Conservation (phyloP, 2,797 vertebrate species). For the Gymnoscopelus microlampas region DNA sequence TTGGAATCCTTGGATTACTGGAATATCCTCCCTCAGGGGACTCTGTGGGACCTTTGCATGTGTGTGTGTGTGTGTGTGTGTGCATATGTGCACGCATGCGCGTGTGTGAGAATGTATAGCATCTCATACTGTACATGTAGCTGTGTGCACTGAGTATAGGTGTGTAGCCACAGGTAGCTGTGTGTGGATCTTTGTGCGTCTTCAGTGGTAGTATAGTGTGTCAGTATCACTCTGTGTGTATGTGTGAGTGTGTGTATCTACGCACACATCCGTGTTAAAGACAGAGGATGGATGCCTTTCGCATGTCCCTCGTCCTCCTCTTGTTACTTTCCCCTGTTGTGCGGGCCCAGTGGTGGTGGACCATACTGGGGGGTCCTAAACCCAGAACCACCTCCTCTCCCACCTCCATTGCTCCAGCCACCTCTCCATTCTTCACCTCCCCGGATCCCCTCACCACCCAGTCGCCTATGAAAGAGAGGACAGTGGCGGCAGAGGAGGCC, state of each 20-base stretch:
- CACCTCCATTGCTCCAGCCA: conserved; percentile 7
- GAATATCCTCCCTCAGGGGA: conserved; percentile 1
- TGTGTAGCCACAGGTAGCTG: neutral
- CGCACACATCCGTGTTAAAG: neutral
- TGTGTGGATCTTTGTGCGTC: neutral
- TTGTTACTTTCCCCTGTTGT: conserved; percentile 25
- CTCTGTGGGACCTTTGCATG: conserved; percentile 14
- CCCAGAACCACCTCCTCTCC: neutral
- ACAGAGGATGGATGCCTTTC: conserved; percentile 53
- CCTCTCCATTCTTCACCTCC: conserved; percentile 32
- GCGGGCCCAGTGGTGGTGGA: conserved; percentile 59
- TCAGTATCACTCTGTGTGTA: neutral
- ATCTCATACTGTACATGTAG: no score
- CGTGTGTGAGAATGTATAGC: neutral
- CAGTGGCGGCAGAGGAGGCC: conserved; percentile 4
- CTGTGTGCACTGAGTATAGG: no score
- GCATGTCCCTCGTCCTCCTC: conserved; percentile 48
- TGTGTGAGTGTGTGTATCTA: neutral
- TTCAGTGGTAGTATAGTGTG: neutral
- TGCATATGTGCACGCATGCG: neutral
- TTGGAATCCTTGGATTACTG: conserved; percentile 28
- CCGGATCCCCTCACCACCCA: conserved; percentile 6
- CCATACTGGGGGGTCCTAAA: conserved; percentile 36
- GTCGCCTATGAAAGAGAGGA: neutral
- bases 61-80: conserved; percentile 19